phyloP scores from a whole-genome alignment of 2,113 vertebrate genomes.

The Corythoichthys intestinalis region DNA sequence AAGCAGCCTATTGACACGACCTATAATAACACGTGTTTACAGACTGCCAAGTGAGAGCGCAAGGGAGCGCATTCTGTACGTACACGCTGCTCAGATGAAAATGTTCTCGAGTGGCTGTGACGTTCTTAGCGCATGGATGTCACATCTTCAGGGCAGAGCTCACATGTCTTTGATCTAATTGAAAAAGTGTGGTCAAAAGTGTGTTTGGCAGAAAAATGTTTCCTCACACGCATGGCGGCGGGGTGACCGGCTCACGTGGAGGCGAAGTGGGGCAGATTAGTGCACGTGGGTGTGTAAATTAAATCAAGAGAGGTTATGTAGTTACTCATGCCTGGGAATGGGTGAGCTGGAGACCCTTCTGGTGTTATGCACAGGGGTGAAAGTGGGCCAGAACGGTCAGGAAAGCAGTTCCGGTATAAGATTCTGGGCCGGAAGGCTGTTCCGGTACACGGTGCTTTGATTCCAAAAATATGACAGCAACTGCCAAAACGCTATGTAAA shows the following conservation, averaged over 20 bases:
- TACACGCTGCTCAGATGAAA: not conserved
- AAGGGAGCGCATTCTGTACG: no score
- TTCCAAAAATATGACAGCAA: no score
- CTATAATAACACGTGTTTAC: no score
- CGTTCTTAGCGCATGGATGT: slow-evolving; percentile 1
- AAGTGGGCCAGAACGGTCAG: no score
- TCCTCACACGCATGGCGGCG: slow-evolving; percentile 15
- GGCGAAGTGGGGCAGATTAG: slow-evolving; percentile 28
- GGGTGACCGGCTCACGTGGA: slow-evolving; percentile 38
- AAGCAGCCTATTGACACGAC: no score
- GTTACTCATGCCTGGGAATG: slow-evolving; percentile 69
- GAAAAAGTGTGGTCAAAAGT: slow-evolving; percentile 31
- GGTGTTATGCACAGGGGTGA: not conserved
- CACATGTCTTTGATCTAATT: slow-evolving; percentile 47
- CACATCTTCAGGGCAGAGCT: slow-evolving; percentile 32
- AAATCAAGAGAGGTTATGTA: slow-evolving; percentile 34
- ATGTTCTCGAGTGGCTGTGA: slow-evolving; percentile 9
- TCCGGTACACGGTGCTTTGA: no score
- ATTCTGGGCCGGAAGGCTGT: no score
- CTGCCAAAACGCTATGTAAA: no score
- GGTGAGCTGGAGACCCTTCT: slow-evolving; percentile 33
- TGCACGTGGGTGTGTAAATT: slow-evolving; percentile 46
- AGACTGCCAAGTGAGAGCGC: no score
- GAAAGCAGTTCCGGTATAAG: no score
- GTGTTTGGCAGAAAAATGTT: slow-evolving; percentile 27